Percentiles rank a stretch among this genome's conserved stretches.
Evolutionary conservation across 2,797 vertebrate genomes (phyloP).

Genomic region (Adrianichthys oophorus): DNA sequence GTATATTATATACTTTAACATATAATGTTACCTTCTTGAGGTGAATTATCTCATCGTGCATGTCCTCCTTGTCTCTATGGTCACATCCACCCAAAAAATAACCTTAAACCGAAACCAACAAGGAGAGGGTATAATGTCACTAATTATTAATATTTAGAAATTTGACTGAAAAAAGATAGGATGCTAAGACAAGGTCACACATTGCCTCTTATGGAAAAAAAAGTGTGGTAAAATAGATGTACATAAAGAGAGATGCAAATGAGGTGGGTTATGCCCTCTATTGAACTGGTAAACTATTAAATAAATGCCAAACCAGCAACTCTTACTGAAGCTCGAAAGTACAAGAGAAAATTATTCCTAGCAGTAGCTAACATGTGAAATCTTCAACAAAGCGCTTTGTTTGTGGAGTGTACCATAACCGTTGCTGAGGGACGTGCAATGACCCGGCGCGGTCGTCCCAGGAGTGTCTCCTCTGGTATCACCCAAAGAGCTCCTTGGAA

Average conservation of each 20-base stretch:
- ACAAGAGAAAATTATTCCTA: neutral
- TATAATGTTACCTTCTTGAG: constrained; percentile 87
- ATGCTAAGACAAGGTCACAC: neutral
- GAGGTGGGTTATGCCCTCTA: too few relatives aligned
- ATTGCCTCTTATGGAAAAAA: too few relatives aligned
- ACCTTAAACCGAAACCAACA: constrained; percentile 63
- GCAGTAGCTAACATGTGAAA: constrained; percentile 5
- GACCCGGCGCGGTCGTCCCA: constrained; percentile 47
- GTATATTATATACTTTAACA: too few relatives aligned
- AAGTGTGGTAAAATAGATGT: too few relatives aligned
- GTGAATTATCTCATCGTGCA: constrained; percentile 92
- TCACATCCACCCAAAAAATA: constrained; percentile 74
- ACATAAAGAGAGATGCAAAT: too few relatives aligned
- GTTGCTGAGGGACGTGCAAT: constrained; percentile 80
- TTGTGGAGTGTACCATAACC: constrained; percentile 62
- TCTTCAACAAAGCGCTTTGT: constrained; percentile 2
- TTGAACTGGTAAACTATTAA: too few relatives aligned
- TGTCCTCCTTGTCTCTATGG: constrained; percentile 89
- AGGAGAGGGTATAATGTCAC: neutral
- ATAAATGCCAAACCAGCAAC: too few relatives aligned
- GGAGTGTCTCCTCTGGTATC: constrained; percentile 48
- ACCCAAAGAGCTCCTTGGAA: constrained; percentile 68
- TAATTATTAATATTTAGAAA: neutral
- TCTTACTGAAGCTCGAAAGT: too few relatives aligned
- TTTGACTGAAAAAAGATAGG: constrained; percentile 9